These are phyloP conservation scores for Trididemnum clinides DNA, from an alignment of 23 tunicate genomes.

Conservation along the genomic window DNA sequence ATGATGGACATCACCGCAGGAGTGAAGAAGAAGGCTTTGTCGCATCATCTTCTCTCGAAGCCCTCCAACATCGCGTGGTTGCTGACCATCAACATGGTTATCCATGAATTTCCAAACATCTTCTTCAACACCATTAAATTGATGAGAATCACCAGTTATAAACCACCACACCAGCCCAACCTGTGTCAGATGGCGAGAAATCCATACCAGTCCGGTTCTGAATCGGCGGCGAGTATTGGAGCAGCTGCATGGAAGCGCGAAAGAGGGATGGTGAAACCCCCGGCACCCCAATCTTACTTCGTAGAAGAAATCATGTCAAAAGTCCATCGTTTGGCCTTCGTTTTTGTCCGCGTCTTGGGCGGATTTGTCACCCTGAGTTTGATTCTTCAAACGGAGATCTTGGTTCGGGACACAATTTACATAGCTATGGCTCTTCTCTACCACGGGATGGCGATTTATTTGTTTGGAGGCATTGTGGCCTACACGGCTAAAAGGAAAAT, in stretches of 20 bases:
- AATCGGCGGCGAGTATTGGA: constrained; percentile 29
- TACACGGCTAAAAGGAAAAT: constrained; percentile 39
- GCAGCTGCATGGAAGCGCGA: constrained; percentile 82
- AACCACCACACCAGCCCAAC: too few relatives aligned
- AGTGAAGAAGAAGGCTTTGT: constrained; percentile 67
- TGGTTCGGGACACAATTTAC: constrained; percentile 76
- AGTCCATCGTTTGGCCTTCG: constrained; percentile 51
- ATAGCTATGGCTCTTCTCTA: constrained; percentile 53
- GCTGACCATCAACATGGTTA: constrained; percentile 38
- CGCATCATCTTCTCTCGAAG: constrained; percentile 79
- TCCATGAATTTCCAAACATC: constrained; percentile 69
- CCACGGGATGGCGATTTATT: constrained; percentile 70
- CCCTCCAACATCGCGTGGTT: constrained; percentile 62
- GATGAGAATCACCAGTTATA: constrained; percentile 34
- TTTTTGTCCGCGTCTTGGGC: constrained; percentile 49
- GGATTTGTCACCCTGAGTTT: constrained; percentile 51
- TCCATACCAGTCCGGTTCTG: not conserved
- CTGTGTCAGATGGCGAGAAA: too few relatives aligned
- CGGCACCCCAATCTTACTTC: not conserved
- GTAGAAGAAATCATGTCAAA: constrained; percentile 35
- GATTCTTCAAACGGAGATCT: constrained; percentile 43
- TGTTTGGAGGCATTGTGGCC: constrained; percentile 54
- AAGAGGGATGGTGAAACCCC: constrained; percentile 29
- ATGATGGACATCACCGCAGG: constrained; percentile 58
- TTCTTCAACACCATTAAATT: constrained; percentile 48